Percentiles rank a stretch among this genome's conserved stretches.
phyloP scores from a whole-genome alignment of 2,113 vertebrate genomes.

The Ceyx margarethae region DNA sequence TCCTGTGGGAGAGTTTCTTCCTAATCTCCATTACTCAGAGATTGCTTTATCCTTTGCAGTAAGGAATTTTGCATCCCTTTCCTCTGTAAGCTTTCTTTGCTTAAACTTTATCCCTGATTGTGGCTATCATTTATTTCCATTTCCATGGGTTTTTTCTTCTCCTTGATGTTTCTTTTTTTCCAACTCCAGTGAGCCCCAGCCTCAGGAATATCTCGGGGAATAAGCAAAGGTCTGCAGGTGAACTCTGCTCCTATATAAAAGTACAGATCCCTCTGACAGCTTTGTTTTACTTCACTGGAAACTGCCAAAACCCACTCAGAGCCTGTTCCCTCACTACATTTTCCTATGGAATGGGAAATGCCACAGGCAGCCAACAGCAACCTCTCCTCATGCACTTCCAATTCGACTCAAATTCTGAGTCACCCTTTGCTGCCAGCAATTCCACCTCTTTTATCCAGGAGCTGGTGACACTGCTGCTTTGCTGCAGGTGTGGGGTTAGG shows the following conservation, averaged over 20 bases:
- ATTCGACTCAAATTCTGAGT: background rate
- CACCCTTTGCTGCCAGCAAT: background rate
- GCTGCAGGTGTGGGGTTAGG: background rate
- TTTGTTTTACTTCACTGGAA: conserved; percentile 26
- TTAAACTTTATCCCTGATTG: background rate
- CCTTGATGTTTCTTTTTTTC: background rate
- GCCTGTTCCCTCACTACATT: background rate
- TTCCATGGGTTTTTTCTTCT: background rate
- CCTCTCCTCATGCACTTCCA: background rate
- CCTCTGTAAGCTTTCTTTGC: background rate
- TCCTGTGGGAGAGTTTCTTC: conserved; percentile 9
- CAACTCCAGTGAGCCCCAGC: background rate
- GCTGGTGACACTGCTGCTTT: background rate
- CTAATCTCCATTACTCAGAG: conserved; percentile 8
- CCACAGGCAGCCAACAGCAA: conserved; percentile 29
- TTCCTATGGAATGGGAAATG: conserved; percentile 7
- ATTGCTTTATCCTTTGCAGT: background rate
- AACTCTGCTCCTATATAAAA: background rate
- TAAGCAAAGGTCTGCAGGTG: background rate
- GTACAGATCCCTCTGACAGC: background rate
- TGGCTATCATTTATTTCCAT: background rate
- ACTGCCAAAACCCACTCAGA: conserved; percentile 18
- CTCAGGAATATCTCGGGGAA: background rate
- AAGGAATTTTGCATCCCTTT: background rate
- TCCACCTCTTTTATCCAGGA: background rate